Percentiles rank a stretch among this genome's conserved stretches.
Conservation (phyloP, 2,797 vertebrate species). For the Cynodonichthys magdalenae region DNA sequence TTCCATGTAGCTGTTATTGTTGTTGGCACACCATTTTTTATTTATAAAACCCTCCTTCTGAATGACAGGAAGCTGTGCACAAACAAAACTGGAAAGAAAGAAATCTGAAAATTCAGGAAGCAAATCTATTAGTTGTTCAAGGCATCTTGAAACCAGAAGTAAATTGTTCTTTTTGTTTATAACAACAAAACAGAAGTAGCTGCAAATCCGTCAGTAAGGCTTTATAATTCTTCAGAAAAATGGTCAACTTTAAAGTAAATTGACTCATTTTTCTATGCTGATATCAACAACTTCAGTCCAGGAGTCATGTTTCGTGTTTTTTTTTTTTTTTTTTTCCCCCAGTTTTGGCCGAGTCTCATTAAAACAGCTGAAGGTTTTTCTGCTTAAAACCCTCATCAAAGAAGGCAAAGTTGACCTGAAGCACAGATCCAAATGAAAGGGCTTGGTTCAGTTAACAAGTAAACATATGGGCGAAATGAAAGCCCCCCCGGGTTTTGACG, state of each 20-base stretch:
- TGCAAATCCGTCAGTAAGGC: neutral
- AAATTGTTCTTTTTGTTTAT: neutral
- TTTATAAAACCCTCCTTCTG: neutral
- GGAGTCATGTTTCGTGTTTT: constrained; percentile 5
- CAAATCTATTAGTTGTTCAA: constrained; percentile 5
- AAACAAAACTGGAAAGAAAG: neutral
- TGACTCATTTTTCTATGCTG: neutral
- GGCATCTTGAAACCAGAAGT: neutral
- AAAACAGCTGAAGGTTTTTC: constrained; percentile 11
- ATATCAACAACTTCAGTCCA: constrained; percentile 1
- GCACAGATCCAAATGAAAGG: neutral
- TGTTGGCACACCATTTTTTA: neutral
- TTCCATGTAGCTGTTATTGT: neutral
- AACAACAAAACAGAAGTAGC: neutral
- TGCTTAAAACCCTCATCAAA: constrained; percentile 5
- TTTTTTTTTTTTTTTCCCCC: constrained; percentile 2
- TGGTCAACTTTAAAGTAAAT: neutral
- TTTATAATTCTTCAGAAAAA: neutral
- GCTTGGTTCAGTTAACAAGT: neutral
- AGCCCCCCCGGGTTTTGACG: neutral
- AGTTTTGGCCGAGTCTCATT: constrained; percentile 17
- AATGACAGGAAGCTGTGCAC: neutral
- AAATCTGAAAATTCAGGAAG: constrained; percentile 2
- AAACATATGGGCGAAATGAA: constrained; percentile 1
- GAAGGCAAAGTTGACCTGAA: neutral